These are phyloP conservation scores for Oncorhynchus nerka DNA, from an alignment of 2,113 vertebrate species.

Conservation along the genomic window DNA sequence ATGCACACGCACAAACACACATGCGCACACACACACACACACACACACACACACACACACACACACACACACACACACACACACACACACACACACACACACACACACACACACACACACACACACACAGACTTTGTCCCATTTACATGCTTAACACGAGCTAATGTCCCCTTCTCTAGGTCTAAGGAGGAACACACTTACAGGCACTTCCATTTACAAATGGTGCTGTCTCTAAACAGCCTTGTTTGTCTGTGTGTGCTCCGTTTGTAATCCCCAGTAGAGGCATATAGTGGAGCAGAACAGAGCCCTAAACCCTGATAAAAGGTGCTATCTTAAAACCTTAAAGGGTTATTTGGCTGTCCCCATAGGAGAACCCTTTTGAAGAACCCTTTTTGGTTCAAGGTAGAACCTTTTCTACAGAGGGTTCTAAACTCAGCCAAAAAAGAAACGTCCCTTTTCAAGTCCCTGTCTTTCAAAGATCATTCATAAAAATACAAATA, in stretches of 20 bases:
- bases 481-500: no score
- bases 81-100: no score
- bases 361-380: no score
- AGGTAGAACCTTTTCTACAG: no score
- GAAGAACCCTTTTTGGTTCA: no score
- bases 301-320: constrained; percentile 18
- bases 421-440: no score
- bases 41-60: constrained; percentile 11
- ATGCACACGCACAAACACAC: constrained; percentile 4
- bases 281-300: constrained; percentile 32
- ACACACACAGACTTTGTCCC: constrained; percentile 48
- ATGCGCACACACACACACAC: neutral
- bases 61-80: no score
- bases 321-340: no score
- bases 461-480: no score
- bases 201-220: neutral
- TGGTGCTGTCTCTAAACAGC: constrained; percentile 11
- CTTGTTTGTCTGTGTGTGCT: constrained; percentile 51
- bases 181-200: neutral
- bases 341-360: no score
- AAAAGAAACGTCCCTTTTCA: no score
- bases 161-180: constrained; percentile 45
- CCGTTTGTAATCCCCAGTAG: constrained; percentile 50
- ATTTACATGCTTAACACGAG: constrained; percentile 58
- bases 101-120: neutral